Base-by-base conservation (phyloP, 2,888 invertebrate species). In the Drosophila putrida region DNA sequence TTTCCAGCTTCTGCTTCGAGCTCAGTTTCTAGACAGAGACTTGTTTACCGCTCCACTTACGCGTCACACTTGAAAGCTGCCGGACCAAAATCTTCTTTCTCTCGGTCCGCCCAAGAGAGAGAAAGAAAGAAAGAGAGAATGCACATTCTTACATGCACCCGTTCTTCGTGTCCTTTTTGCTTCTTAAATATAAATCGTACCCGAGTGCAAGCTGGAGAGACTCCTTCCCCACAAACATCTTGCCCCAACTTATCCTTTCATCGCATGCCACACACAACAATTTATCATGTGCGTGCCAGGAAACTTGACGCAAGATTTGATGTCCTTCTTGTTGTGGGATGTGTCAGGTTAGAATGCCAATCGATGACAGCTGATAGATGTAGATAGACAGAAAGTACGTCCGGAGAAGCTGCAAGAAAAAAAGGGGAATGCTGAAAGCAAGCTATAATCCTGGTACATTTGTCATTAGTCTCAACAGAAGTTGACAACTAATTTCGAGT, bases 11-110 rank as follows among this genome's bases (percentile, higher is more conserved):
- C 44, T 9, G 38, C 41, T 46, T 33, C 28, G 33, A 51, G 35
- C 43, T 41, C 47, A 47, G 33, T 35, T 38, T 28, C 53, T 33
- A 44, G 53, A 35, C 58, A 71, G 64, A 58, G 59, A 71, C 80
- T 80, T 88, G 89, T 88, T 86, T 88, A 83, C 88, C 83, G 83
- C 87, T 76, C 71, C 87, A 84, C 83, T 84, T 80, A 88, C 71
- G 78, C 78, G 71, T 80, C 67, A 73, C 72, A 71, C 86, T 77
- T 63, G 66, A 82, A 64, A 76, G 62, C 71, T 70, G 73, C 53
- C 62, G 65, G 80, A 83, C 74, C 2, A 20, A 20, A 71, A 64
- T 63, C 76, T 66, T 62, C 70, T 71, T 31, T 70, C 58, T 50
- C 61, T 46, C 51, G 13, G 20, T 15, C 54, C 31, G 35, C 3